A percentile compares a stretch with the other conserved stretches of the same genome.
These are phyloP conservation scores for Hydriomena furcata DNA, from an alignment of 2,888 invertebrate genomes.

Conservation along the genomic window DNA sequence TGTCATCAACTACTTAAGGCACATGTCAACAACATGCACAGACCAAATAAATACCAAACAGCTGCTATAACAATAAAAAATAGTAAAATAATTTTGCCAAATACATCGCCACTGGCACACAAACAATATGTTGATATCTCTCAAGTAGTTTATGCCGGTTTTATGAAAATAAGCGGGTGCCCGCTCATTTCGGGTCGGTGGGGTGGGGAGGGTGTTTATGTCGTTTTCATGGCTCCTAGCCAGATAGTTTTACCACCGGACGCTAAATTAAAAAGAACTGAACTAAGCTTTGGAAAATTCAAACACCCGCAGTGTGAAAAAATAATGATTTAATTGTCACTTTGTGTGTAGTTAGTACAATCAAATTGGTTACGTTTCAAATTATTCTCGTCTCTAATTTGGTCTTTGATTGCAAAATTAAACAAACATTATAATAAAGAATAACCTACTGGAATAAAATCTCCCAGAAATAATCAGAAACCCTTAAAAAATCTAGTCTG, in stretches of 20 bases:
- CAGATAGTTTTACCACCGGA: constrained; percentile 39
- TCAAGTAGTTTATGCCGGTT: constrained; percentile 70
- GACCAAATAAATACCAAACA: background rate
- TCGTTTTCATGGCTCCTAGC: constrained; percentile 65
- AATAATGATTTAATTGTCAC: too few species aligned
- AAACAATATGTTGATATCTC: constrained; percentile 67
- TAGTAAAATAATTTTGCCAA: constrained; percentile 39
- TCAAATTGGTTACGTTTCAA: too few species aligned
- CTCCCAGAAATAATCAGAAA: too few species aligned
- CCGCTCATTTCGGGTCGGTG: constrained; percentile 77
- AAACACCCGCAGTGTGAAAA: too few species aligned
- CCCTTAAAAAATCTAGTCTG: too few species aligned
- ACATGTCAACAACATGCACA: background rate
- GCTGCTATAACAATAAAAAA: constrained; percentile 4
- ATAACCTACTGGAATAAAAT: too few species aligned
- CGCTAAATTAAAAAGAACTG: background rate
- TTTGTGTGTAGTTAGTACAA: too few species aligned
- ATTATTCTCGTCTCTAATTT: too few species aligned
- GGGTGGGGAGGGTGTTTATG: constrained; percentile 63
- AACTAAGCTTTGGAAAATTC: too few species aligned
- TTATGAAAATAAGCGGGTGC: constrained; percentile 81
- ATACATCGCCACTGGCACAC: constrained; percentile 43
- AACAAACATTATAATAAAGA: too few species aligned
- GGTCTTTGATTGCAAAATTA: too few species aligned
- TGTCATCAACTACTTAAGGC: too few species aligned